Conservation (phyloP, 2,113 vertebrate genomes). For the Cyanoderma ruficeps region DNA sequence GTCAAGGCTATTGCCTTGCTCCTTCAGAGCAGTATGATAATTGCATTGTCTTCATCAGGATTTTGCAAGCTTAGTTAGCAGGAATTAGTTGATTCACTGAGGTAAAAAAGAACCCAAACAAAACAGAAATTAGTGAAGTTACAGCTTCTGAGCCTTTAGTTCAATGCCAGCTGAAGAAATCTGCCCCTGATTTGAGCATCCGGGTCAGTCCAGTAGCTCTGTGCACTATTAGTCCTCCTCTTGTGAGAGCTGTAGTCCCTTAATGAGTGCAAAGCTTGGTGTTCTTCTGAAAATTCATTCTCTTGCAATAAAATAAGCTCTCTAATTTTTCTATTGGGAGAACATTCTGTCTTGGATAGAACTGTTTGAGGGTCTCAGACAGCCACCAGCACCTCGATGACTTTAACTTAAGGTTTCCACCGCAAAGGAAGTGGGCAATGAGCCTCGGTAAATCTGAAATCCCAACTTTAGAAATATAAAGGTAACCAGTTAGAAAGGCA, state of each 20-base stretch:
- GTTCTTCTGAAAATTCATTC: neutral
- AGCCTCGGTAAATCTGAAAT: neutral
- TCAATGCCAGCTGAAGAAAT: neutral
- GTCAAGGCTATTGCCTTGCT: neutral
- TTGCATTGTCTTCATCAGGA: neutral
- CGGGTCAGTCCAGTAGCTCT: neutral
- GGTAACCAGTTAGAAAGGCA: neutral
- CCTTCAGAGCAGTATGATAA: neutral
- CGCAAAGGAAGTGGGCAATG: neutral
- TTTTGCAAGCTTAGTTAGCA: neutral
- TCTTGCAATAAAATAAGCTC: neutral
- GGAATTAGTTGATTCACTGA: neutral
- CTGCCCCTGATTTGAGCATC: neutral
- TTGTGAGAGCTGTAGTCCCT: neutral
- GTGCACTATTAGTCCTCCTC: neutral
- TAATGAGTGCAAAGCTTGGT: accelerated
- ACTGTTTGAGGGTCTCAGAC: neutral
- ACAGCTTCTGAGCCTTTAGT: neutral
- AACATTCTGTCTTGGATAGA: neutral
- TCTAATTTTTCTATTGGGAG: neutral
- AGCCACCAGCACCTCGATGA: neutral
- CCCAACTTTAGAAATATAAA: neutral
- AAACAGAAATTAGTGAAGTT: neutral
- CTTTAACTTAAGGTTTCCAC: neutral
- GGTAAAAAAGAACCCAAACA: accelerated